Evolutionary conservation across 2,113 vertebrate genomes (phyloP), one percentile per base, ranked within the genome.

Genomic region (Phrynocephalus versicolor): DNA sequence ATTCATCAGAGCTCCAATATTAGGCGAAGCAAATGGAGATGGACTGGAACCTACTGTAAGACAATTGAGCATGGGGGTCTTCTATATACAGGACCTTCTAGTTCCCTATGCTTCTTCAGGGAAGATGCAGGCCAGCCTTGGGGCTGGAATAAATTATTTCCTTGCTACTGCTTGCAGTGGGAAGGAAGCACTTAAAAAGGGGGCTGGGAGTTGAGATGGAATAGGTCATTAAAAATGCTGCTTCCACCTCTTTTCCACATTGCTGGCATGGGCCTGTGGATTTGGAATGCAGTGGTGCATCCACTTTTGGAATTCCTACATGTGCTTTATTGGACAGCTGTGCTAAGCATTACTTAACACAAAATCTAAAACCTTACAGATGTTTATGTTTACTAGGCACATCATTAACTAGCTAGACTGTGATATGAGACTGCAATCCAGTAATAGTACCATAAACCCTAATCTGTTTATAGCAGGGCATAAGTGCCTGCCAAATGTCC

Each of bases 311-410:
- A 67, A 30, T 12, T 30, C 10, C 30, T 67, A 9, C 23, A 6
- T 23, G 60, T 64, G 30, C 30, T 67, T 10, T 6, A 2, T 27
- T 67, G 64, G 25, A 67, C 27, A 30, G 27, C 27, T 67, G 27
- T 67, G 45, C 10, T 51, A 51, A 51, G 45, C 21, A 83, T 13
- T 90, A 84, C 81, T 1, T 21, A 84, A 79, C 39, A 85, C 25
- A 23, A 45, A 89, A 76, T 0, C 0, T 3, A n/a, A 60, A 92
- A 23, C 74, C 81, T 85, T 84, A 87, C 33, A 0, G 0, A 75
- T 0, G 0, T 87, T 89, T 90, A 83, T 87, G 82, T 84, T 85
- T 51, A 89, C 89, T 89, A 78, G 88, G 87, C 74, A 9, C 64
- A 27, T 18, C 16, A 55, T 41, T 70, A 45, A 35, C n/a, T 30